These are phyloP conservation scores for Blastomussa wellsi DNA, from an alignment of 92 coral and sea anemone genomes.

Conservation along the genomic window DNA sequence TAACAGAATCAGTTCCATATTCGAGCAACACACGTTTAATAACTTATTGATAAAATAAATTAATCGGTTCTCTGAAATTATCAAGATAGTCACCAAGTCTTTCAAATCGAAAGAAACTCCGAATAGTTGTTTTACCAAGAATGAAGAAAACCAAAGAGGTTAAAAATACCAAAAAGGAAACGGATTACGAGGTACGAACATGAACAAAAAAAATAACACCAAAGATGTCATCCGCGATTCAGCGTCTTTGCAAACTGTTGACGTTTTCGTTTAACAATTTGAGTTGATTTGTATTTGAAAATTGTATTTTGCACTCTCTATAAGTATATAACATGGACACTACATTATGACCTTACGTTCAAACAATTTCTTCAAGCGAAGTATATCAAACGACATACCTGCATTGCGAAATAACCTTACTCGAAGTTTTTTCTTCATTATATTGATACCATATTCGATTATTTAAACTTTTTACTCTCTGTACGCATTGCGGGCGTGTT, in stretches of 20 bases:
- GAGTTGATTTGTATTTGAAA: not conserved
- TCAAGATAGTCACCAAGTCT: not conserved
- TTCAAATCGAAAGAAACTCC: not conserved
- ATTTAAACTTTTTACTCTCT: too few relatives aligned
- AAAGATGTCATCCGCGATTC: too few relatives aligned
- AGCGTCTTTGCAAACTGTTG: too few relatives aligned
- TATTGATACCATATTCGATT: too few relatives aligned
- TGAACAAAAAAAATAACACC: too few relatives aligned
- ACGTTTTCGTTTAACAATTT: not conserved
- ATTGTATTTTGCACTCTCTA: not conserved
- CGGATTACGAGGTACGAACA: too few relatives aligned
- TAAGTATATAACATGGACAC: not conserved
- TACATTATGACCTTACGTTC: not conserved
- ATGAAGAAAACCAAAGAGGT: not conserved
- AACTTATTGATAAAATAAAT: not conserved
- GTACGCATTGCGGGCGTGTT: not conserved
- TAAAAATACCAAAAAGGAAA: too few relatives aligned
- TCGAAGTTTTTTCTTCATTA: not conserved
- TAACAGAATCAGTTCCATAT: not conserved
- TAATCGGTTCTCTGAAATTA: not conserved
- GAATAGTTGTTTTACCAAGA: not conserved
- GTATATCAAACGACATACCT: not conserved
- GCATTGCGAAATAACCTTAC: not conserved
- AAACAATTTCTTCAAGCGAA: not conserved
- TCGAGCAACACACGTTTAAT: too few relatives aligned